Evolutionary conservation across 2,113 vertebrate genomes (phyloP).

Genomic region (Onychorhynchus coronatus): DNA sequence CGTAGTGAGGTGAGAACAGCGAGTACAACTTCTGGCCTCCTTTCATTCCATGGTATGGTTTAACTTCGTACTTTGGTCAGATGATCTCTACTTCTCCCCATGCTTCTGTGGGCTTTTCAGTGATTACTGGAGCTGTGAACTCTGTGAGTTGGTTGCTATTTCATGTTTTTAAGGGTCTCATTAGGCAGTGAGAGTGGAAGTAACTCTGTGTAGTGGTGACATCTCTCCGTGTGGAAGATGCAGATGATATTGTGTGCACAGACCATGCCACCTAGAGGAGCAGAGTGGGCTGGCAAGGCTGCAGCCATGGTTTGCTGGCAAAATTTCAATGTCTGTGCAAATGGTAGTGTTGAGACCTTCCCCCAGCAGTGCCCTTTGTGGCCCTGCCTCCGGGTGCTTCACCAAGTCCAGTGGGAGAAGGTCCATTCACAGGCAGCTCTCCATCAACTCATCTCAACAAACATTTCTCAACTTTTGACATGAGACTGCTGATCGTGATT

Average conservation of each 20-base stretch:
- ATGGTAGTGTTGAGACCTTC: background rate
- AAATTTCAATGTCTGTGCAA: background rate
- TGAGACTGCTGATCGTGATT: background rate
- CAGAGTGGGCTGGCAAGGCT: background rate
- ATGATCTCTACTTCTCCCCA: background rate
- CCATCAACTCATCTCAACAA: background rate
- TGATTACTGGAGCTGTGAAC: background rate
- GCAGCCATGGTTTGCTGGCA: background rate
- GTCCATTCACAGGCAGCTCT: background rate
- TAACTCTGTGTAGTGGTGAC: background rate
- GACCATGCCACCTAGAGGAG: conserved; percentile 45
- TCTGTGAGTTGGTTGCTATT: background rate
- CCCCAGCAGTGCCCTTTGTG: background rate
- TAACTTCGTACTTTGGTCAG: background rate
- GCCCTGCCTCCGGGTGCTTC: rapidly evolving
- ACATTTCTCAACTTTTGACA: background rate
- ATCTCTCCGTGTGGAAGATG: background rate
- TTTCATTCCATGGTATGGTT: background rate
- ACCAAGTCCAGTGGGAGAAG: background rate
- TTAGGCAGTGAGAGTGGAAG: background rate
- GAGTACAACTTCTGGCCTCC: background rate
- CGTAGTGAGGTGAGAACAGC: background rate
- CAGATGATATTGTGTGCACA: background rate
- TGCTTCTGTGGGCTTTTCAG: background rate
- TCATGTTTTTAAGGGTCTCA: background rate